Base-by-base conservation (phyloP, 2,888 invertebrate genomes). In the Augiades crinisus region DNA sequence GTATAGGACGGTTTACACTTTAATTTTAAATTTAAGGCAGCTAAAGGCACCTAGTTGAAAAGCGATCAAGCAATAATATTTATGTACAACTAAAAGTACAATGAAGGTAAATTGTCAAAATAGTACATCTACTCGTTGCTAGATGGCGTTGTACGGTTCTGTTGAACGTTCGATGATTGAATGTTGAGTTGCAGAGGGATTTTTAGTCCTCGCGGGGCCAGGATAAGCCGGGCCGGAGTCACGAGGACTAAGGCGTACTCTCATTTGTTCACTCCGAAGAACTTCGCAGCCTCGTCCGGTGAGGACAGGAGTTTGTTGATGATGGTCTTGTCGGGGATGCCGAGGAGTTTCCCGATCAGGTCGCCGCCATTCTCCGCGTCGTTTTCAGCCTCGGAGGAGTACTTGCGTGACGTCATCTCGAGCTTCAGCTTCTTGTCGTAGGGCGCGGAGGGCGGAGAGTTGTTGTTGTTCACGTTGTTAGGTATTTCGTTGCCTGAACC, bases 341-440 rank as follows among this genome's bases (percentile, higher is more conserved):
- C 98, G 12, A 98, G 87, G 1, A 98, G 91, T 78, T 97, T 97
- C 6, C 97, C 96, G 63, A 98, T 96, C 52, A 98, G 91, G 75
- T 97, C 96, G 55, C 92, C 91, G 44, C 91, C 90, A 36, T 91
- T 91, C 68, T 92, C 92, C 0, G 90, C 88, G 58, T 90, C 77
- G 68, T 90, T 88, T 59, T 92, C 84, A 1, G 76, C 65, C 61
- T 91, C 85, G 2, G 86, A 84, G 14, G 85, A 83, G 62, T 91
- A 90, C 61, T 88, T 90, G 47, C 90, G 82, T 10, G 90, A 82
- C 8, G 81, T 81, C 85, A 87, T 84, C 61, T 88, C 75, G 2
- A 87, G 68, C 66, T 90, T 85, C 46, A 88, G 72, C 59, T 91
- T 91, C 61, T 91, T 91, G 61, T 91, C 90, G 62, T 90, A 91